These are phyloP conservation scores for Drosophila lini DNA, from an alignment of 1,140 invertebrate species.

Conservation along the genomic window DNA sequence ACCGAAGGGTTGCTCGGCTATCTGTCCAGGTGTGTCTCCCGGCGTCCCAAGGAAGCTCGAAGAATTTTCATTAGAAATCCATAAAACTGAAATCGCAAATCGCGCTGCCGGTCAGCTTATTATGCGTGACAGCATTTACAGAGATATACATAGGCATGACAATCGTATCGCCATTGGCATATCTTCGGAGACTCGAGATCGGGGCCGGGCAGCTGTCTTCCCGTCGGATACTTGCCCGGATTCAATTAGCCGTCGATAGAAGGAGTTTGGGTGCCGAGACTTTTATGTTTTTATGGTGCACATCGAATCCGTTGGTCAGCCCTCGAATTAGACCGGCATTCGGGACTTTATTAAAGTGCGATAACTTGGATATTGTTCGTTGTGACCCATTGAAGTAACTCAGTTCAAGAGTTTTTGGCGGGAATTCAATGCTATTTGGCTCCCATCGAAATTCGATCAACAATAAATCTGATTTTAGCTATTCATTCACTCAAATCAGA, in stretches of 20 bases:
- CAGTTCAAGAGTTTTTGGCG: constrained; percentile 16
- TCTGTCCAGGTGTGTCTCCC: constrained; percentile 69
- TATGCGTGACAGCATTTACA: constrained; percentile 73
- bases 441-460: constrained; percentile 7
- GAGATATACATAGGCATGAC: constrained; percentile 38
- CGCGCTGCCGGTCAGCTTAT: constrained; percentile 47
- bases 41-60: constrained; percentile 45
- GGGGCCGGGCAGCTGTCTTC: constrained; percentile 55
- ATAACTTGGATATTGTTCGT: constrained; percentile 17
- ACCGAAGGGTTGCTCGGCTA: constrained; percentile 72
- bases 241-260: constrained; percentile 67
- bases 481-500: background rate
- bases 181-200: constrained; percentile 35
- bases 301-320: constrained; percentile 50
- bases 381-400: constrained; percentile 5
- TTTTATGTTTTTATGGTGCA: constrained; percentile 65
- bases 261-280: constrained; percentile 8
- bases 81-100: constrained; percentile 77
- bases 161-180: constrained; percentile 57
- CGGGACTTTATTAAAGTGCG: constrained; percentile 49
- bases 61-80: constrained; percentile 79
- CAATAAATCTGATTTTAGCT: constrained; percentile 12
- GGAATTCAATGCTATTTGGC: constrained; percentile 7
- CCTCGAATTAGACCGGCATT: constrained; percentile 49
- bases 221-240: constrained; percentile 61